Evolutionary conservation across 2,888 invertebrate genomes (phyloP), one percentile per base, ranked within the genome.

Genomic region (Resseliella maxima): DNA sequence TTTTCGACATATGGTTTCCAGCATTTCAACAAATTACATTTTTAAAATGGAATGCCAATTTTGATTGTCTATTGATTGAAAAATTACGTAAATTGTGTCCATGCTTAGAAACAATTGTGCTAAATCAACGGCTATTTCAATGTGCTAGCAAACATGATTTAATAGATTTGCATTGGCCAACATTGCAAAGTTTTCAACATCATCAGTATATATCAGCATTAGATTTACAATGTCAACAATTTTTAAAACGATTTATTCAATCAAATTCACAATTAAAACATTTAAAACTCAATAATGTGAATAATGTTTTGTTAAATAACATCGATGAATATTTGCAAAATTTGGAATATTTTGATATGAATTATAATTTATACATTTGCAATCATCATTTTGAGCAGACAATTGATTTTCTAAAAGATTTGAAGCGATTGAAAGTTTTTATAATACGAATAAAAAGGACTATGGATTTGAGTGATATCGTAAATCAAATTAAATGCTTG

Each of bases 401-500:
- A 35, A 3, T 72, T 0, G 5, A 72, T 21, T n/a, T 27, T 0
- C 27, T 72, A n/a, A 1, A 31, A 3, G 31, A 72, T 31, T 31
- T 31, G 8, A 12, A 31, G 2, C 2, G 15, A 12, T 15, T 72
- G 0, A 72, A 72, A 72, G 31, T 31, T 1, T 72, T 72, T 12
- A 15, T 72, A 18, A 31, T 72, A 1, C 72, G 72, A 0, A 15
- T 72, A 2, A 27, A 35, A 35, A 31, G 3, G 15, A 31, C 72
- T 35, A 12, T 31, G 15, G 1, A 31, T 72, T 31, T 72, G 72
- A 15, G 1, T 5, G 72, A 72, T 6, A 18, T 72, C 15, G 27
- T 15, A 35, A 35, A 72, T 72, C 72, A 72, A 72, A 72, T 72
- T 1, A 72, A 72, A 72, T 72, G 15, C 12, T 72, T 72, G 31